Base-by-base conservation (phyloP, 1,140 invertebrate genomes). In the Drosophila lini region DNA sequence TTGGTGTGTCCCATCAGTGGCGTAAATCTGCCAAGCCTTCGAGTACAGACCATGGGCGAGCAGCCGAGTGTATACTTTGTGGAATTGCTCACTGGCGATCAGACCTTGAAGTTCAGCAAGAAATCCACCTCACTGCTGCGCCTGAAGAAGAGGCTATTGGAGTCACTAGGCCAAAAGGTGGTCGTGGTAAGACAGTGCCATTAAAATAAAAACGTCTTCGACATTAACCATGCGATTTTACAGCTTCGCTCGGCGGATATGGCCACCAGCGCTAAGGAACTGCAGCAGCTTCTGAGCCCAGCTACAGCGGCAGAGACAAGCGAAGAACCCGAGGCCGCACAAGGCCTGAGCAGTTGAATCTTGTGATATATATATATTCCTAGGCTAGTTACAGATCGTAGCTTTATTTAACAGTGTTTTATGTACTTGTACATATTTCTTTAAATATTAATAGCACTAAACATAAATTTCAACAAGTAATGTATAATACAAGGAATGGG, bases 401-500 rank as follows among this genome's bases (percentile, higher is more conserved):
- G 75, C 70, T 88, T 68, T 79, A 88, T 70, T 84, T 73, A 83
- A 83, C 80, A 83, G 64, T 60, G 52, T 64, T 65, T 48, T 70
- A 71, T 84, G 77, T 85, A 84, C 74, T 64, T 68, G 68, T 81
- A 79, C 67, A 79, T 73, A 76, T 63, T 93, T 96, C 95, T 89
- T 96, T 94, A 52, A 95, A 94, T 80, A 94, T 93, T 64, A 95
- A 95, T 31, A 95, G 94, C 47, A 96, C 96, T 67, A 97, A 97
- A 58, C 95, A 93, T 94, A 36, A 97, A 93, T 2, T 97, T 97
- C 28, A 96, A 94, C 11, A 95, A 95, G 92, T 97, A 97, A 1
- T 96, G 95, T 10, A 97, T 94, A 40, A 97, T 94, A 19, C 96
- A 95, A 16, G 96, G 94, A 77, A 78, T 74, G 77, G 73, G 60